Evolutionary conservation across 2,113 vertebrate genomes (phyloP), one percentile per base, ranked within the genome.

Genomic region (Numenius arquata): DNA sequence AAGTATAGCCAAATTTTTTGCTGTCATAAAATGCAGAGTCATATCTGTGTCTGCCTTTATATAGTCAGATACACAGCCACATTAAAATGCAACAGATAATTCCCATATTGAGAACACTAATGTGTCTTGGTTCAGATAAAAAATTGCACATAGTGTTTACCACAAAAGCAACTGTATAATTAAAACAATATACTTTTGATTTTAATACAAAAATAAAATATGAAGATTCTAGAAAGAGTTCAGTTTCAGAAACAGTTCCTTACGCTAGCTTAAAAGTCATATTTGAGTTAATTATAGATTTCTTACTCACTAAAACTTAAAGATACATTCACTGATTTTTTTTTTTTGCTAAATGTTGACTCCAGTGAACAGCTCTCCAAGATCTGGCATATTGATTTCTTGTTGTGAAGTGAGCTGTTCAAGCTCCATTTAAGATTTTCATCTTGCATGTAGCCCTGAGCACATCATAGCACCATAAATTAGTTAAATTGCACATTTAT

Each of bases 401-500:
- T 99, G 99, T 99, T 99, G 99, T 99, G 99, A 99, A 98, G 98
- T 99, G 98, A 98, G 98, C 98, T 99, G 98, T 99, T 99, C 99
- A 99, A 99, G 99, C 99, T 98, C 99, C 99, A 99, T 99, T 99
- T 99, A 99, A 99, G 99, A 99, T 99, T 99, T 99, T 99, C 99
- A 99, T 99, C 98, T 99, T 98, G 98, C 98, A 98, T 98, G 98
- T 98, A 99, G 99, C 99, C 98, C 98, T 98, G 98, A 99, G 98
- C 98, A 98, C 97, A 98, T 98, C 98, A 98, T 97, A 98, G 98
- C 98, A 97, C 98, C 98, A 98, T 99, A 99, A 99, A 99, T 99
- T 99, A 99, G 98, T 98, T 99, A 99, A 99, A 99, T 99, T 99
- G 98, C 99, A 99, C 99, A 99, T 99, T 99, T 99, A 99, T 99